Evolutionary conservation across 1,140 invertebrate genomes (phyloP), one percentile per base, ranked within the genome.

Genomic region (Leptopilina boulardi): DNA sequence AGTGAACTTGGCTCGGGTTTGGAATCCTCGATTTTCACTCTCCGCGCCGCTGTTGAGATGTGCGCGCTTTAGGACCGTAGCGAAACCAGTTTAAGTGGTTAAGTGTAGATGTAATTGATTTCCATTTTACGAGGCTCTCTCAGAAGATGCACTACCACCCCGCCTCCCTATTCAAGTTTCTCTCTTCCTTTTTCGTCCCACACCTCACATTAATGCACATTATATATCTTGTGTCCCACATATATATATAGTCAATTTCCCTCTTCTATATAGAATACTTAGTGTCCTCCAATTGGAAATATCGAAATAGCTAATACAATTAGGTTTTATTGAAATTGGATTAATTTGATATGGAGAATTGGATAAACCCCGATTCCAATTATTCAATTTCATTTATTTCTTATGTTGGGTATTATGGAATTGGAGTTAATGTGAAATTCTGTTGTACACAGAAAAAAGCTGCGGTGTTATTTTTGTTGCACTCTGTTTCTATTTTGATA

Each of bases 21-120:
- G 34, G 74, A 73, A 59, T 76, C 66, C 70, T 59, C 47, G 21
- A 30, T 66, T 59, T 66, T 30, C 59, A 66, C 23, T 71, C 34
- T 38, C 34, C 34, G 34, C 5, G 30, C 2, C 34, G 34, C 30
- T 42, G 70, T 77, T 72, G 77, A n/a, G 76, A 71, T 73, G 79
- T 75, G 81, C 87, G 80, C 76, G 81, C 87, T 89, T 89, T 88
- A 88, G 87, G 86, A 89, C 89, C 89, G 89, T 91, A 86, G 89
- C 89, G 88, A 90, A 91, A 90, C 89, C 90, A 91, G 89, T 90
- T 90, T 90, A 91, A 91, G 89, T 90, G 89, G 89, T 90, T 91
- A 91, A 91, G 89, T 87, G 89, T 88, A 89, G 87, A 90, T 91
- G 89, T 91, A 91, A 91, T 91, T 91, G 90, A 91, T 91, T 91